These are phyloP conservation scores for Andricus quercusramuli DNA, from an alignment of 2,888 invertebrate species.

Conservation along the genomic window DNA sequence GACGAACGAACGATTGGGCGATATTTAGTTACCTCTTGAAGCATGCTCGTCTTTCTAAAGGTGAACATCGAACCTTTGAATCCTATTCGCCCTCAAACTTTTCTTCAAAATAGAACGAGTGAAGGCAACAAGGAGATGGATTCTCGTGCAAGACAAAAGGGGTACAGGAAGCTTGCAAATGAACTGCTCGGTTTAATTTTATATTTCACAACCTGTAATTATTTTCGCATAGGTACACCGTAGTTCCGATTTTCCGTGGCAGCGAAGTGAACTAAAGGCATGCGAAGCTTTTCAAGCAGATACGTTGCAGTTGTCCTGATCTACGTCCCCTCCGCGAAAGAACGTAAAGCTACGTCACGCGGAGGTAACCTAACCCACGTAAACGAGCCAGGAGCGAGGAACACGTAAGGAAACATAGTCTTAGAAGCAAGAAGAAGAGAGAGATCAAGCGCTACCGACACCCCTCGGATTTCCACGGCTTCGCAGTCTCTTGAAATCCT, in stretches of 20 bases:
- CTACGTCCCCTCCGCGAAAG: background rate
- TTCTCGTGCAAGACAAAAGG: slow-evolving; percentile 42
- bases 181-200: background rate
- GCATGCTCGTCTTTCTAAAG: background rate
- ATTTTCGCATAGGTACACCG: background rate
- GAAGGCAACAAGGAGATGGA: slow-evolving; percentile 86
- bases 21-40: slow-evolving; percentile 26
- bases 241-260: background rate
- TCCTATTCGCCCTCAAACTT: slow-evolving; percentile 81
- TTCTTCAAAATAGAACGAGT: slow-evolving; percentile 91
- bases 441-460: slow-evolving; percentile 76
- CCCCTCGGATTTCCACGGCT: slow-evolving; percentile 78
- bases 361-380: slow-evolving; percentile 67
- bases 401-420: slow-evolving; percentile 54
- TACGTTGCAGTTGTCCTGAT: background rate
- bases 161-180: slow-evolving; percentile 42
- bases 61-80: slow-evolving; percentile 14
- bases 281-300: slow-evolving; percentile 12
- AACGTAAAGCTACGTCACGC: background rate
- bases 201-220: background rate
- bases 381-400: slow-evolving; percentile 54
- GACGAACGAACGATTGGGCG: background rate
- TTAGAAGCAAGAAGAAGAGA: slow-evolving; percentile 54
- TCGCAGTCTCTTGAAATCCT: slow-evolving; percentile 77
- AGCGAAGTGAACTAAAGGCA: background rate